These are phyloP conservation scores for Riparia riparia DNA, from an alignment of 2,113 vertebrate species.

Conservation along the genomic window DNA sequence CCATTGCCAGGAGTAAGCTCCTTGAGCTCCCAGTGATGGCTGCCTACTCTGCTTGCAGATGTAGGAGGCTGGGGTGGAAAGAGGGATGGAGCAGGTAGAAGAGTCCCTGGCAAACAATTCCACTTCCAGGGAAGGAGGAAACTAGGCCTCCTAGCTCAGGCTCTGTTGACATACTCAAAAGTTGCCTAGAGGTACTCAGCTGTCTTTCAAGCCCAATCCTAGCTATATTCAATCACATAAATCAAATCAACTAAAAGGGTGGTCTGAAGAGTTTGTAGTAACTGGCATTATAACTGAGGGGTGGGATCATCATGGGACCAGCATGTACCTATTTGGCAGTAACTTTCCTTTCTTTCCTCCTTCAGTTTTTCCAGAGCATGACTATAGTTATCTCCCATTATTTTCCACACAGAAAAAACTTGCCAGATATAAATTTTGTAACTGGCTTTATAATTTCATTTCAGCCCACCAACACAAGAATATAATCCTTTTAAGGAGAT, in stretches of 20 bases:
- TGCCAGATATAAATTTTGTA: neutral
- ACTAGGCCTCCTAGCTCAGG: neutral
- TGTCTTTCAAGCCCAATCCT: neutral
- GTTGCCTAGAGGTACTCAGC: neutral
- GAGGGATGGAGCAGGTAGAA: neutral
- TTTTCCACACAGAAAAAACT: neutral
- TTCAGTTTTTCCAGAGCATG: neutral
- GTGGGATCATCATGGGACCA: neutral
- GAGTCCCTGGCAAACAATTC: neutral
- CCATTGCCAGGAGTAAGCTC: neutral
- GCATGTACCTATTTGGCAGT: neutral
- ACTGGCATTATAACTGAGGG: neutral
- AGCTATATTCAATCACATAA: neutral
- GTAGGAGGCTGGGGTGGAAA: neutral
- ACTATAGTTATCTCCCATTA: neutral
- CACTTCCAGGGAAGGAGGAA: neutral
- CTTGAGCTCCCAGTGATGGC: rapidly evolving
- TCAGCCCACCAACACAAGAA: neutral
- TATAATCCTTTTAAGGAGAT: neutral
- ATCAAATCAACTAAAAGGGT: neutral
- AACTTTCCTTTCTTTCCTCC: neutral
- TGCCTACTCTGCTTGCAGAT: neutral
- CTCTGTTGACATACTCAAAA: neutral
- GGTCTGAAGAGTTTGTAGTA: neutral
- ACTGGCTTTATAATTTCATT: neutral